phyloP scores from a whole-genome alignment of 2,797 vertebrate species.

The Oophaga sylvatica region DNA sequence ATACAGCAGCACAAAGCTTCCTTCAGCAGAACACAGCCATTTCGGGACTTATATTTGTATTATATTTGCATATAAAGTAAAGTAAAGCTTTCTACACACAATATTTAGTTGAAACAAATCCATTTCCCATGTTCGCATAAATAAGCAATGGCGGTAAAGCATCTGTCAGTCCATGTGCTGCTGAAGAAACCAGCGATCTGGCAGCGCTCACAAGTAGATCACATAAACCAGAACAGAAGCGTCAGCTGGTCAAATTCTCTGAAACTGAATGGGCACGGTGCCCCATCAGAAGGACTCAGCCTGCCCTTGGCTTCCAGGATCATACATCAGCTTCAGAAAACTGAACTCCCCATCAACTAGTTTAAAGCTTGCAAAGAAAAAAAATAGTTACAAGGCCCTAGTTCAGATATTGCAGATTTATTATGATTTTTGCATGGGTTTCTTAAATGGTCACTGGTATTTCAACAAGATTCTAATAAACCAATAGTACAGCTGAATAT shows the following conservation, averaged over 20 bases:
- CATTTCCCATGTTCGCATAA: background rate
- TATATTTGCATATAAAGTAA: background rate
- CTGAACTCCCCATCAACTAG: no score
- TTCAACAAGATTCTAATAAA: no score
- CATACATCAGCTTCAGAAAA: background rate
- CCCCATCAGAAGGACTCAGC: background rate
- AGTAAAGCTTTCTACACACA: slow-evolving; percentile 1
- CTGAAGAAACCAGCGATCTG: background rate
- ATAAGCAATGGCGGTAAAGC: slow-evolving; percentile 12
- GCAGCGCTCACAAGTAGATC: background rate
- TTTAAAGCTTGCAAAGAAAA: no score
- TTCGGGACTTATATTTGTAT: background rate
- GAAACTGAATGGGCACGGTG: background rate
- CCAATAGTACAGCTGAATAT: no score
- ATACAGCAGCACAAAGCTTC: background rate
- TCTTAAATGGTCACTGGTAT: no score
- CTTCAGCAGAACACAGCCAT: background rate
- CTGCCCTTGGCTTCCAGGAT: background rate
- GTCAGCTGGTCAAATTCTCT: background rate
- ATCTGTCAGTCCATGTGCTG: slow-evolving; percentile 16
- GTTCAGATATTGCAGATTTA: no score
- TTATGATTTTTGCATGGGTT: no score
- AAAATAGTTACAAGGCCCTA: no score
- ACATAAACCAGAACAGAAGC: background rate
- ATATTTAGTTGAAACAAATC: slow-evolving; percentile 6